Conservation (phyloP, 2,888 invertebrate species). For the Cantharis lateralis region DNA sequence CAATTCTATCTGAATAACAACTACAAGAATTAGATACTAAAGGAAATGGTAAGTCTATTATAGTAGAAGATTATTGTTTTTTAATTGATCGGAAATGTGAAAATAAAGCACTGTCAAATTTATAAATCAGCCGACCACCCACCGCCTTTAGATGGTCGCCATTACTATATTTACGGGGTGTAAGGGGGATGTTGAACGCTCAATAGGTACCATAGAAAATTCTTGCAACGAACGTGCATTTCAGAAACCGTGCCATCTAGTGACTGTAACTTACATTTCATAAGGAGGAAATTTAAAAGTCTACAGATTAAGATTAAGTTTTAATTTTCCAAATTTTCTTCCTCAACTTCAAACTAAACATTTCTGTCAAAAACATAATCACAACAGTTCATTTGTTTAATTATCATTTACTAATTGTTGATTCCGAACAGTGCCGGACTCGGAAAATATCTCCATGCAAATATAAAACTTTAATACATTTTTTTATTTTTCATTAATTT, state of each 20-base stretch:
- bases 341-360: neutral
- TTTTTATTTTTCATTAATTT: too few relatives aligned
- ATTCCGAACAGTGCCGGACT: neutral
- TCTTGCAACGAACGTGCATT: neutral
- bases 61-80: conserved; percentile 37
- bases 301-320: neutral
- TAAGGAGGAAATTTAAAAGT: neutral
- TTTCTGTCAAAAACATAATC: neutral
- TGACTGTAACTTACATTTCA: neutral
- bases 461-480: too few relatives aligned
- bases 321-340: neutral
- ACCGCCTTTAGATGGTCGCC: conserved; percentile 54
- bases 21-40: conserved; percentile 14
- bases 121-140: conserved; percentile 53
- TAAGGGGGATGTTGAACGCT: conserved; percentile 27
- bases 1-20: conserved; percentile 33
- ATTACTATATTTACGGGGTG: conserved; percentile 45
- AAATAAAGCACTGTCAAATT: conserved; percentile 51
- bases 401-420: neutral
- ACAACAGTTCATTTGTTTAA: neutral
- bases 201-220: neutral
- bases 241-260: neutral
- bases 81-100: conserved; percentile 40
- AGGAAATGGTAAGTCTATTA: conserved; percentile 25
- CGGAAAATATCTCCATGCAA: too few relatives aligned